Base-by-base conservation (phyloP, 2,888 invertebrate species). In the Agrilus cyanescens region DNA sequence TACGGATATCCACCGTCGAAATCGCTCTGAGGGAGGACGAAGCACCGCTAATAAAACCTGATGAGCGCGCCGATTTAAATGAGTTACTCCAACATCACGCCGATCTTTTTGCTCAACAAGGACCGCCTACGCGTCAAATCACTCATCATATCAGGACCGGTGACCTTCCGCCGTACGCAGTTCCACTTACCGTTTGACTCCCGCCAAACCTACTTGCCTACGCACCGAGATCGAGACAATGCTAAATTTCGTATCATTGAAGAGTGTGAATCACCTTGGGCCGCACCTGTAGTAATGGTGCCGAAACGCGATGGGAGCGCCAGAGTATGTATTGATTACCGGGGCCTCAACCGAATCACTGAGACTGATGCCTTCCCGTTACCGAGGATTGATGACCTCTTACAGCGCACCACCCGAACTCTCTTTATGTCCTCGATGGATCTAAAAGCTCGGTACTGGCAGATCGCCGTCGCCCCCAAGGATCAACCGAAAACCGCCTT, bases 121-220 rank as follows among this genome's bases (percentile, higher is more conserved):
- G 38, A 43, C 42, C 32, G 14, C 38, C 43, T 13, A 45, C 45
- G n/a, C 32, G 41, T 14, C 37, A 20, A 10, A 37, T 37, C 12
- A 36, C 42, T 5, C 59, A 60, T 32, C 20, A 12, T 4, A 57
- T 59, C 2, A 50, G 57, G 44, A 56, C 58, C 0, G 57, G 56
- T 4, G 50, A 57, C 4, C 53, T 55, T 34, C 39, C 52, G 8
- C 60, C 62, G 2, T 54, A 61, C 8, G 53, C 60, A 2, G 50
- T 52, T 7, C 53, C 58, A 4, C 58, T 60, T 4, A 61, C 43
- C 43, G 58, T 6, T 37, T 62, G 7, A 54, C 61, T 6, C 49
- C 55, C 10, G 31, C 41, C 0, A 53, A 53, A 18, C 53, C 42
- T 14, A 46, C 46, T 15, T 41, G 32, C 4, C 38, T 33, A 1